A percentile compares a stretch with the other conserved stretches of the same genome.
These are phyloP conservation scores for Hemichromis elongatus DNA, from an alignment of 2,113 vertebrate genomes.

Conservation along the genomic window DNA sequence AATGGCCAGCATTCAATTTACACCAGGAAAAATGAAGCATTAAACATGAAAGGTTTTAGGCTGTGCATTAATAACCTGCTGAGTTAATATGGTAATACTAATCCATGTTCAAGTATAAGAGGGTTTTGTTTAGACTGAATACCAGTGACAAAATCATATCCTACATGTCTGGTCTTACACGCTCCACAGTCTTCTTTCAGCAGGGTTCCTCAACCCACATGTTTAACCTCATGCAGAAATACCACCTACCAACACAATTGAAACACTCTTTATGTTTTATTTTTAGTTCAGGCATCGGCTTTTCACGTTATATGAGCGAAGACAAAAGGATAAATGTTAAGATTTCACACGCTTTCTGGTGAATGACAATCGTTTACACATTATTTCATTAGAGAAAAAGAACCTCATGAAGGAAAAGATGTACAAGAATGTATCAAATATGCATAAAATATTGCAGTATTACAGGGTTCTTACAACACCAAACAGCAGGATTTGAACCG, in stretches of 20 bases:
- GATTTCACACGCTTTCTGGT: neutral
- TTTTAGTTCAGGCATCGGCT: constrained; percentile 19
- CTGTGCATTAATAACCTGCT: neutral
- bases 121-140: neutral
- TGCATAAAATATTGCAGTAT: neutral
- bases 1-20: constrained; percentile 24
- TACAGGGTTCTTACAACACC: neutral
- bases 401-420: neutral
- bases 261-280: neutral
- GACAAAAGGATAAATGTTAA: neutral
- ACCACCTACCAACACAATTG: neutral
- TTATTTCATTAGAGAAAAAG: neutral
- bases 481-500: neutral
- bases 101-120: neutral
- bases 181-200: neutral
- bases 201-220: neutral
- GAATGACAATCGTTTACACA: neutral
- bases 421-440: neutral
- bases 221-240: neutral
- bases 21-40: neutral
- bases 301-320: neutral
- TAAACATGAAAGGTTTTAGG: neutral
- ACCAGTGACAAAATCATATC: neutral
- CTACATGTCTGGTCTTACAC: neutral
- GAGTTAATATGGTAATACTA: neutral